A percentile compares a stretch with the other conserved stretches of the same genome.
Evolutionary conservation across 2,113 vertebrate species (phyloP).

Genomic region (Daboia siamensis): DNA sequence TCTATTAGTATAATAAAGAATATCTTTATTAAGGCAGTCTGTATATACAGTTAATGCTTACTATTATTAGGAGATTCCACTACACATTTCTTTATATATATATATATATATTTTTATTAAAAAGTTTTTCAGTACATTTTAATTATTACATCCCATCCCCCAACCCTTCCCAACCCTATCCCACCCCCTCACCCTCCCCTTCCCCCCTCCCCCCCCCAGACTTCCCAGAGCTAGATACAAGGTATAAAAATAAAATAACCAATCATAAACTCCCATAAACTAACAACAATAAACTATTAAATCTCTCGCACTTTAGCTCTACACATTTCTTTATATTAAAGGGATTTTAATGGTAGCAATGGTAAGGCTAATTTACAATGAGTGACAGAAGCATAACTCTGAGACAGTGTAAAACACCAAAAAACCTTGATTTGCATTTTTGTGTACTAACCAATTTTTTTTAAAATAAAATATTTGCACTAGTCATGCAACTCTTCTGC

Average conservation of each 20-base stretch:
- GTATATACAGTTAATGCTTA: constrained; percentile 29
- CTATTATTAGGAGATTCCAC: constrained; percentile 48
- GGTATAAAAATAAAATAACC: too few species aligned
- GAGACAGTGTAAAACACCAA: constrained; percentile 9
- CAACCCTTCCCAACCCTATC: too few species aligned
- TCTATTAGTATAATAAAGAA: constrained; percentile 54
- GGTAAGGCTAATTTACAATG: constrained; percentile 48
- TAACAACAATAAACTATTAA: too few species aligned
- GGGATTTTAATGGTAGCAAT: constrained; percentile 51
- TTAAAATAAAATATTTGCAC: neutral
- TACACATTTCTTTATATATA: constrained; percentile 47
- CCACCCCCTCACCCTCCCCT: too few species aligned
- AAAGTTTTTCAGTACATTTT: too few species aligned
- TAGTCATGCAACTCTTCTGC: neutral
- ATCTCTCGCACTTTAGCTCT: too few species aligned
- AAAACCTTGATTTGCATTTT: constrained; percentile 13
- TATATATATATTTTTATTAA: too few species aligned
- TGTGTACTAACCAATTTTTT: neutral
- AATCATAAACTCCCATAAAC: too few species aligned
- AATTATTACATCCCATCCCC: too few species aligned
- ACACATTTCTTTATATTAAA: constrained; percentile 44
- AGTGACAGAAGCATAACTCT: constrained; percentile 4
- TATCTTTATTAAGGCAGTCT: constrained; percentile 46
- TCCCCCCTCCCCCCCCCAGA: too few species aligned
- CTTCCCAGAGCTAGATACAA: too few species aligned